Base-by-base conservation (phyloP, 2,888 invertebrate genomes). In the Drosophila eohydei region DNA sequence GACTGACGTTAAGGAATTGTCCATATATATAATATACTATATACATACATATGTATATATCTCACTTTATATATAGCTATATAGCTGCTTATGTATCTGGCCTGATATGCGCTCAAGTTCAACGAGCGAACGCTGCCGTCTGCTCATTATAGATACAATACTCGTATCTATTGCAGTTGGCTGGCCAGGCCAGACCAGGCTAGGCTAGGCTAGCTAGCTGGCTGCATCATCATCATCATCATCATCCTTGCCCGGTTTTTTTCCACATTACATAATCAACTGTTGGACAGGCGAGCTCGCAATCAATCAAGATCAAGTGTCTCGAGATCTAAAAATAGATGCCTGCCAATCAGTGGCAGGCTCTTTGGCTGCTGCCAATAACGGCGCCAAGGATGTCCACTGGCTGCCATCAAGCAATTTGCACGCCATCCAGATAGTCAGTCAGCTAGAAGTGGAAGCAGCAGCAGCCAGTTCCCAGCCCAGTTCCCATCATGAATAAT, bases 1-100 rank as follows among this genome's bases (percentile, higher is more conserved):
- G 82, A 60, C 76, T 89, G 90, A 84, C 85, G 89, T 84, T 90
- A 86, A 89, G 88, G 89, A 89, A 83, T 83, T 89, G 90, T 81
- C 60, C 46, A 34, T 65, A 51, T 41, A 34, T 14, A 26, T n/a
- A 54, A 21, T 21, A 21, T 21, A 21, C 21, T 38, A 66, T 40
- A 60, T 46, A 71, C 32, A 36, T 5, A 55, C 44, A 70, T 40
- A 38, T 21, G 21, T 28, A 76, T 32, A 34, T 34, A 54, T 54
- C 11, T 40, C 12, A n/a, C 11, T 38, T 21, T 16, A 46, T 48
- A 58, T 50, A 32, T 38, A 38, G 21, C 48, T n/a, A 58, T 28
- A 62, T 64, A 21, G 43, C 16, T 44, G 28, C 44, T 26, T 28
- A 21, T 59, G 26, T 69, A 57, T 46, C 36, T 38, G 41, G 28